Evolutionary conservation across 92 coral and sea anemone genomes (phyloP).

Genomic region (Parazoanthus darwini): DNA sequence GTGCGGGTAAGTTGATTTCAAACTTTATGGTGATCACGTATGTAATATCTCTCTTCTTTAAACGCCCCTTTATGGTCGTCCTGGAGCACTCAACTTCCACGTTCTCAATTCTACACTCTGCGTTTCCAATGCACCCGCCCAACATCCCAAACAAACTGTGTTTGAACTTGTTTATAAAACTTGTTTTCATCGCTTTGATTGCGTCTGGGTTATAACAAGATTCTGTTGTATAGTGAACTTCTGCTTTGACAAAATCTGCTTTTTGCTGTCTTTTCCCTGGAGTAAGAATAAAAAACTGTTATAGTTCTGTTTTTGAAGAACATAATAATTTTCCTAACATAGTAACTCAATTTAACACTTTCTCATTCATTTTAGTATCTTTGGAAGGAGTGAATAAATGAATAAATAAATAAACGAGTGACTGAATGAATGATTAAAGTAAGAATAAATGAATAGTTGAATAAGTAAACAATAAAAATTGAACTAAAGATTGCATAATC

Average conservation of each 20-base stretch:
- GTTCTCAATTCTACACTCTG: slow-evolving; percentile 17
- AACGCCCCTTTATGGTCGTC: neutral
- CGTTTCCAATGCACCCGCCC: neutral
- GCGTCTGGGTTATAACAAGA: slow-evolving; percentile 6
- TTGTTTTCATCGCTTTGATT: slow-evolving; percentile 15
- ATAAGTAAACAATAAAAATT: too few relatives aligned
- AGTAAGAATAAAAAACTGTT: neutral
- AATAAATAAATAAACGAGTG: too few relatives aligned
- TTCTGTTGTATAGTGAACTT: slow-evolving; percentile 21
- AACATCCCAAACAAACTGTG: neutral
- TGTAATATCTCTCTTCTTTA: neutral
- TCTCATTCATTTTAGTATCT: too few relatives aligned
- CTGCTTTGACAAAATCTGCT: slow-evolving; percentile 24
- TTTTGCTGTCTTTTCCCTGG: neutral
- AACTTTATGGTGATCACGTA: slow-evolving; percentile 29
- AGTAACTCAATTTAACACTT: too few relatives aligned
- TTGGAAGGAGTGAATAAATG: too few relatives aligned
- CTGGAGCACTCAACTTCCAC: slow-evolving; percentile 19
- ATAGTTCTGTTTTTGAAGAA: too few relatives aligned
- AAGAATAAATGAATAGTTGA: too few relatives aligned
- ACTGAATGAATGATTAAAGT: too few relatives aligned
- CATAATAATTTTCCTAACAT: too few relatives aligned
- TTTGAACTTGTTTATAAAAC: slow-evolving; percentile 22
- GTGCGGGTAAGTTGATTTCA: slow-evolving; percentile 16
- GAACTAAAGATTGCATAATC: too few relatives aligned